These are phyloP conservation scores for Cyphomyrus discorhynchus DNA, from an alignment of 2,113 vertebrate species.

Conservation along the genomic window DNA sequence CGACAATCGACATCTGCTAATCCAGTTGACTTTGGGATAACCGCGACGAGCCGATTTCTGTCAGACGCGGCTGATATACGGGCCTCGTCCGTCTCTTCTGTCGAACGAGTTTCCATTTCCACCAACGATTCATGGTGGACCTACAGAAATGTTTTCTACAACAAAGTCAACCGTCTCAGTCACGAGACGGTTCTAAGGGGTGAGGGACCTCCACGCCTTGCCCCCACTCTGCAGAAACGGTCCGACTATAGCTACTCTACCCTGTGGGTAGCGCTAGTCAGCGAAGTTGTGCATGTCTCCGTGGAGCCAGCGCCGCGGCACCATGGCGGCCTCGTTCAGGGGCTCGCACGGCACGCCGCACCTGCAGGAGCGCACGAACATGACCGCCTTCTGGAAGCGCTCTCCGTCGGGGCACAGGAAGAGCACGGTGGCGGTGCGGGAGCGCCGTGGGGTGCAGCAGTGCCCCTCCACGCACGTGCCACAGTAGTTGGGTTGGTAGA, in stretches of 20 bases:
- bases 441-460: constrained; percentile 68
- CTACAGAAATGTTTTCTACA: not conserved
- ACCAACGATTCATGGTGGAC: not conserved
- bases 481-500: constrained; percentile 69
- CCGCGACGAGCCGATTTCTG: not conserved
- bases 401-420: constrained; percentile 65
- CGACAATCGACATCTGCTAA: not conserved
- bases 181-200: not conserved
- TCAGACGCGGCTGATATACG: not conserved
- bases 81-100: not conserved
- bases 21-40: not conserved
- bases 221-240: not conserved
- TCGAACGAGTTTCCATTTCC: not conserved
- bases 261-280: constrained; percentile 45
- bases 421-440: constrained; percentile 57
- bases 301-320: constrained; percentile 63
- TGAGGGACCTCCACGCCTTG: no score
- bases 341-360: constrained; percentile 64
- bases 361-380: constrained; percentile 75
- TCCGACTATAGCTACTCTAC: not conserved
- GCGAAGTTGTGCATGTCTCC: constrained; percentile 72
- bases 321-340: constrained; percentile 61
- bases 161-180: not conserved
- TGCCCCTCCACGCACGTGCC: constrained; percentile 67
- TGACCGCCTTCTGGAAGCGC: constrained; percentile 59